A percentile compares a stretch with the other conserved stretches of the same genome.
Evolutionary conservation across 1,140 invertebrate species (phyloP).

Genomic region (Aphelinus atriplicis): DNA sequence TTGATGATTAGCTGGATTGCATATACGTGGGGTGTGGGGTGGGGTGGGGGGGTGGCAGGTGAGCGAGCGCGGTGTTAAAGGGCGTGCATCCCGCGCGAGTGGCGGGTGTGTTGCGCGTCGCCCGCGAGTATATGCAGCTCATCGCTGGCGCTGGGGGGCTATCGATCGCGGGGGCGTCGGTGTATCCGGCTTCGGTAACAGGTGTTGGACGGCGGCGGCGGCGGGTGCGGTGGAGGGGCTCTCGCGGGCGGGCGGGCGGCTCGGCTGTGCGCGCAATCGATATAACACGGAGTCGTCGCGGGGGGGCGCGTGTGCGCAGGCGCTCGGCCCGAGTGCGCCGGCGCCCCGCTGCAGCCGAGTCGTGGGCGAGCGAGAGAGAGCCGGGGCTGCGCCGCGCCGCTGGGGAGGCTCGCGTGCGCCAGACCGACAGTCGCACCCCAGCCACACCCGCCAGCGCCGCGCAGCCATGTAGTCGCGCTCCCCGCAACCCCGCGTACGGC

Average conservation of each 20-base stretch:
- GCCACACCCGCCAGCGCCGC: constrained; percentile 62
- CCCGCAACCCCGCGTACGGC: constrained; percentile 65
- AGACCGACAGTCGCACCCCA: constrained; percentile 62
- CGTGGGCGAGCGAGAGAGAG: neutral
- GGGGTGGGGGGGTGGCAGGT: too few relatives aligned
- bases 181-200: constrained; percentile 51
- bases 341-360: constrained; percentile 28
- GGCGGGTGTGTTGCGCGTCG: too few relatives aligned
- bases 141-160: constrained; percentile 41
- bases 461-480: constrained; percentile 65
- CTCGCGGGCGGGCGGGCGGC: neutral
- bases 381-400: constrained; percentile 47
- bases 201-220: constrained; percentile 52
- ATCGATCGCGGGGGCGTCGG: constrained; percentile 49
- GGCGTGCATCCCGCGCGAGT: too few relatives aligned
- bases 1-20: too few relatives aligned
- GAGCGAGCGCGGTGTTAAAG: too few relatives aligned
- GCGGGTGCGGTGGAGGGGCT: neutral
- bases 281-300: too few relatives aligned
- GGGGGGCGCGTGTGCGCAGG: constrained; percentile 47
- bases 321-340: constrained; percentile 48
- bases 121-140: too few relatives aligned
- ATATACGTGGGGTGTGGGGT: too few relatives aligned
- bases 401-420: constrained; percentile 44
- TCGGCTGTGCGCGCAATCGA: neutral